These are phyloP conservation scores for Eristalinus sepulchralis DNA, from an alignment of 2,888 invertebrate species.

Conservation along the genomic window DNA sequence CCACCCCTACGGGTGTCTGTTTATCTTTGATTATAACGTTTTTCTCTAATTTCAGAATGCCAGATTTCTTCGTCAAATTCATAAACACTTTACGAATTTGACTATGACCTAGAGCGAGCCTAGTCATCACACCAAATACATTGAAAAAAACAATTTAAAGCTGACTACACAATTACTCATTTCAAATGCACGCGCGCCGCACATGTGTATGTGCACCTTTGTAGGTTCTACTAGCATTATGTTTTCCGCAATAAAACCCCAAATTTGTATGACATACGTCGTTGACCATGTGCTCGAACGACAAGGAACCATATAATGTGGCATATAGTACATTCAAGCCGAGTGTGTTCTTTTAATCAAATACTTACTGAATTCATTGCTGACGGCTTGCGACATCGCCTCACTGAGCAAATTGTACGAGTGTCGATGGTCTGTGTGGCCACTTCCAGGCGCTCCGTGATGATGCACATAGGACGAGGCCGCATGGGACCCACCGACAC, in stretches of 20 bases:
- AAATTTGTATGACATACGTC: neutral
- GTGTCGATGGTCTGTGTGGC: conserved; percentile 77
- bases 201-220: conserved; percentile 15
- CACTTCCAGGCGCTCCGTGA: conserved; percentile 74
- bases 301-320: neutral
- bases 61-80: neutral
- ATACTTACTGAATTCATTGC: conserved; percentile 83
- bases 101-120: neutral
- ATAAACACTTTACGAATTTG: neutral
- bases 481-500: conserved; percentile 65
- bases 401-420: conserved; percentile 82
- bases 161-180: neutral
- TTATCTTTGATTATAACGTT: neutral
- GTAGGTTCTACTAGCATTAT: neutral
- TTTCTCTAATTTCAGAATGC: too few relatives aligned
- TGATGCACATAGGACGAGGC: conserved; percentile 70
- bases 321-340: neutral
- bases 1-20: neutral
- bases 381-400: conserved; percentile 83
- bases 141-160: neutral
- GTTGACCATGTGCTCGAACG: neutral
- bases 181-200: conserved; percentile 25
- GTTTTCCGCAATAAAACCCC: neutral
- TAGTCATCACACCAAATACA: neutral
- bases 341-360: neutral